A percentile compares a stretch with the other conserved stretches of the same genome.
Evolutionary conservation across 2,888 invertebrate genomes (phyloP).

Genomic region (Marasmarcha lunaedactyla): DNA sequence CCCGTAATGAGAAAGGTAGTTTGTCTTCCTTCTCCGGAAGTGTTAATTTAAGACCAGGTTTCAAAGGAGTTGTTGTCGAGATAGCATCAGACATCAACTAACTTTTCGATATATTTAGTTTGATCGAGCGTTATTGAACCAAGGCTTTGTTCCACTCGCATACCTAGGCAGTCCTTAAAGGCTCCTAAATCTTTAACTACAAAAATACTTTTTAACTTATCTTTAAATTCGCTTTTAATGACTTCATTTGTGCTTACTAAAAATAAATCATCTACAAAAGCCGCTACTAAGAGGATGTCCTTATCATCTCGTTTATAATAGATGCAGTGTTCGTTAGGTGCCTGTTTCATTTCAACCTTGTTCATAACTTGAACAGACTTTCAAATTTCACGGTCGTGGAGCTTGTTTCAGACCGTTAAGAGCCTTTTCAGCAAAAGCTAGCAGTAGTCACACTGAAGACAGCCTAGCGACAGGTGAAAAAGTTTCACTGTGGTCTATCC

Average conservation of each 20-base stretch:
- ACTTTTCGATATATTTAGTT: neutral
- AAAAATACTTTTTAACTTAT: neutral
- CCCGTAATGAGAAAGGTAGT: too few species aligned
- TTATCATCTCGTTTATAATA: neutral
- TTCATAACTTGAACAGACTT: neutral
- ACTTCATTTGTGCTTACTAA: neutral
- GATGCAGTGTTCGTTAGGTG: neutral
- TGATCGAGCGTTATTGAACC: neutral
- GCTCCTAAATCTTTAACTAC: neutral
- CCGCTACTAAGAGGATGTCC: neutral
- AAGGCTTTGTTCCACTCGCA: neutral
- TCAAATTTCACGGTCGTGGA: neutral
- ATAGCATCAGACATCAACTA: neutral
- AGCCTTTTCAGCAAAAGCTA: neutral
- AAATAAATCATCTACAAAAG: neutral
- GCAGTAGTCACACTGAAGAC: neutral
- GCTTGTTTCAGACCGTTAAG: neutral
- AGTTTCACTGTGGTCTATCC: too few species aligned
- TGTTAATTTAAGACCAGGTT: too few species aligned
- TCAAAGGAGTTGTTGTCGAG: neutral
- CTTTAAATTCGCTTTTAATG: neutral
- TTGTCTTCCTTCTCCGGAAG: too few species aligned
- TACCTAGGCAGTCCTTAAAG: neutral
- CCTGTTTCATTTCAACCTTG: neutral
- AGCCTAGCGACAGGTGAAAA: neutral